Base-by-base conservation (phyloP, 1,140 invertebrate species). In the Musca domestica region DNA sequence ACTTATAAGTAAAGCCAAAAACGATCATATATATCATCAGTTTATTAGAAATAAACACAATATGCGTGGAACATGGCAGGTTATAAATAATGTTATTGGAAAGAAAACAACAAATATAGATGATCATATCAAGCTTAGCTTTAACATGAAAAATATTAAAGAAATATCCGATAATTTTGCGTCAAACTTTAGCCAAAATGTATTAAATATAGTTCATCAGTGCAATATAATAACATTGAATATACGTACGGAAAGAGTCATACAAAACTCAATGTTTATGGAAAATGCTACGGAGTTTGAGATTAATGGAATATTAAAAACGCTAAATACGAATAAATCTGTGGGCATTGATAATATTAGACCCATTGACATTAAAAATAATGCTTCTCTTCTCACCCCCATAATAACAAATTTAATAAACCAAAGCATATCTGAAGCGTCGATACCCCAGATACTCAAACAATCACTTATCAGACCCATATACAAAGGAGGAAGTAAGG, bases 381-480 rank as follows among this genome's bases (percentile, higher is more conserved):
- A 54, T 12, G 52, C 52, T 23, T 12, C 3, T 7, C 2, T 25
- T n/a, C 12, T 54, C 9, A 54, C 52, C 2, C 22, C 52, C 1
- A 25, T 25, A 52, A 20, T 52, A 19, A 52, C 49, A n/a, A n/a
- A n/a, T n/a, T n/a, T n/a, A n/a, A n/a, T n/a, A n/a, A 54, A 54
- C 23, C 23, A 20, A 3, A 25, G 52, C n/a, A 3, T 7, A 25
- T 10, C 14, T 25, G 23, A 25, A 10, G 6, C 52, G 3, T 25
- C 3, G 4, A 25, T 54, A 10, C 52, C 52, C 1, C 22, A 23
- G 3, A 23, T 54, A 6, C 22, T 3, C 3, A 54, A 54, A 54
- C 22, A 20, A 52, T 52, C 52, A 14, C 3, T 54, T 23, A 54
- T 51, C 2, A 2, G 49, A 51, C 49, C 49, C 15, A 51, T 51